Conservation (phyloP, 2,113 vertebrate genomes). For the Rhipidura dahli region DNA sequence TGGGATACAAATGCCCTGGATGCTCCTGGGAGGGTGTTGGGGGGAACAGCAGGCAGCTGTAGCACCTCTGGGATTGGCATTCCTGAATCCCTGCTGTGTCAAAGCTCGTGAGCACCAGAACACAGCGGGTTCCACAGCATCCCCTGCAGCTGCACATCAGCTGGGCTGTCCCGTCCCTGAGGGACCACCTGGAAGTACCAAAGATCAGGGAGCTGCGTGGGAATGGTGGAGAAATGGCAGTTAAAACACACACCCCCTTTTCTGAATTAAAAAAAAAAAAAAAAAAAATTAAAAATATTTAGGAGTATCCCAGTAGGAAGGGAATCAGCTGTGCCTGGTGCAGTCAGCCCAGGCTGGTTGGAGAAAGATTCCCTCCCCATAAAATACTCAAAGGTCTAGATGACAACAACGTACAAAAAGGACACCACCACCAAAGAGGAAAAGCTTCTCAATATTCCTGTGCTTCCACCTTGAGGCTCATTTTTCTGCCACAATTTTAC, state of each 20-base stretch:
- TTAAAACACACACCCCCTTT: neutral
- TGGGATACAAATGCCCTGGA: neutral
- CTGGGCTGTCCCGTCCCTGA: neutral
- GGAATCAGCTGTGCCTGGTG: neutral
- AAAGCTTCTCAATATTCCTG: neutral
- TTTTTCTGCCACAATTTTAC: neutral
- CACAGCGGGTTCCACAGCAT: neutral
- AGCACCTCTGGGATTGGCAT: neutral
- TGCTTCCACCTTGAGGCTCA: neutral
- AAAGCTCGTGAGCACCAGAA: neutral
- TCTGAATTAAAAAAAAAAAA: neutral
- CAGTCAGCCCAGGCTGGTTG: neutral
- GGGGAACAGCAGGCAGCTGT: neutral
- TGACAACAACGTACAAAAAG: slow-evolving; percentile 9
- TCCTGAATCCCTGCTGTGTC: neutral
- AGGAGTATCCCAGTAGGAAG: neutral
- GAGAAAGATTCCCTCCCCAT: neutral
- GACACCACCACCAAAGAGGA: neutral
- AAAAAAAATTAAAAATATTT: neutral
- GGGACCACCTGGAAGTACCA: neutral
- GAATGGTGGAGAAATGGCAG: neutral
- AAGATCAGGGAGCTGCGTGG: neutral
- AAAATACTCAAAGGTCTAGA: neutral
- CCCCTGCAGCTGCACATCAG: neutral
- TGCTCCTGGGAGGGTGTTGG: neutral